A percentile compares a stretch with the other conserved stretches of the same genome.
These are phyloP conservation scores for Struthio camelus DNA, from an alignment of 2,113 vertebrate genomes.

Conservation along the genomic window DNA sequence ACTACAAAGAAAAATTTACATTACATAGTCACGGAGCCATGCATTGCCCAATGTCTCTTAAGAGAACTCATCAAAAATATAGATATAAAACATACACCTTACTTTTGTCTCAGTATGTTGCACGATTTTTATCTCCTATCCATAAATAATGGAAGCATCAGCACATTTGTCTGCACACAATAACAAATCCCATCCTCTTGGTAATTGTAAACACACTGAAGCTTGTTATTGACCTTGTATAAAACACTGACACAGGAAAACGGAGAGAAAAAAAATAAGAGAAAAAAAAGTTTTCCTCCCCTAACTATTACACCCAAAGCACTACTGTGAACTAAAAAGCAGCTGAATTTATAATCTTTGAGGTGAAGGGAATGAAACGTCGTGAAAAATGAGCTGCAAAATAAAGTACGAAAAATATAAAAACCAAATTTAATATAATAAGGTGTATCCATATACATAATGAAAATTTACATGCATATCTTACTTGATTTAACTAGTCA, in stretches of 20 bases:
- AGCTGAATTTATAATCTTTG: constrained; percentile 2
- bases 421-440: constrained; percentile 38
- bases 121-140: constrained; percentile 62
- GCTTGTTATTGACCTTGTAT: constrained; percentile 75
- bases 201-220: constrained; percentile 76
- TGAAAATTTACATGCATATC: constrained; percentile 31
- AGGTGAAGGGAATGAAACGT: constrained; percentile 1
- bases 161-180: constrained; percentile 71
- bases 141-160: constrained; percentile 73
- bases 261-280: neutral
- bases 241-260: constrained; percentile 53
- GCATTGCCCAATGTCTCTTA: constrained; percentile 50
- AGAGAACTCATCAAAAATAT: constrained; percentile 72
- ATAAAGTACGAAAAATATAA: constrained; percentile 43
- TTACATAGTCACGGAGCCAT: constrained; percentile 43
- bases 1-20: constrained; percentile 65
- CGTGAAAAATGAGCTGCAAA: constrained; percentile 5
- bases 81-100: constrained; percentile 69
- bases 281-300: neutral
- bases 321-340: neutral
- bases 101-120: constrained; percentile 64
- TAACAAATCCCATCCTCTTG: constrained; percentile 72
- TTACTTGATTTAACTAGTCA: constrained; percentile 37
- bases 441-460: constrained; percentile 28
- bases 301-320: neutral